Conservation (phyloP, 2,888 invertebrate genomes). For the Heterodera filipjevi region DNA sequence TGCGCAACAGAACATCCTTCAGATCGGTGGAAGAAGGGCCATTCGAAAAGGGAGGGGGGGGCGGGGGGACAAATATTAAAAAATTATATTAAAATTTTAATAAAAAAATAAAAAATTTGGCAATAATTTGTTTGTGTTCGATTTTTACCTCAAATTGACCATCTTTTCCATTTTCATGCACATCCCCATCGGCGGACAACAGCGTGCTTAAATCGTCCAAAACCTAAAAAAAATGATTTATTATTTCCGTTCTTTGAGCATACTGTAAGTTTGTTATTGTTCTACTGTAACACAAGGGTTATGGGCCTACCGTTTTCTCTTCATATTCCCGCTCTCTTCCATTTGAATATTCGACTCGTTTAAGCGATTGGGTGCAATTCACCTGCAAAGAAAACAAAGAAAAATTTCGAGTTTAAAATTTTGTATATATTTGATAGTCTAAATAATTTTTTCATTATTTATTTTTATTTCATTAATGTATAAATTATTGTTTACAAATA, state of each 20-base stretch:
- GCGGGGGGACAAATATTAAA: not conserved
- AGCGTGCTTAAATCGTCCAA: constrained; percentile 49
- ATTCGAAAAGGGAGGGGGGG: not conserved
- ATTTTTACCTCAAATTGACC: not conserved
- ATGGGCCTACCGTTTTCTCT: constrained; percentile 41
- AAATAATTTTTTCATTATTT: not conserved
- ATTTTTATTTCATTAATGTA: not conserved
- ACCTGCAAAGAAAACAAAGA: constrained; percentile 40
- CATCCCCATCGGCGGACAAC: not conserved
- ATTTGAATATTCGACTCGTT: constrained; percentile 48
- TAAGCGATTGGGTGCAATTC: constrained; percentile 49
- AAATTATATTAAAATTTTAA: not conserved
- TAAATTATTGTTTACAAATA: not conserved
- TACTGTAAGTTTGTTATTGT: too few species aligned
- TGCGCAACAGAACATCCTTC: constrained; percentile 36
- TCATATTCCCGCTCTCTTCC: constrained; percentile 48
- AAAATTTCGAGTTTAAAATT: too few species aligned
- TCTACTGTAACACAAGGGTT: not conserved
- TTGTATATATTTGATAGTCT: too few species aligned
- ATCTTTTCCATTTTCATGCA: not conserved
- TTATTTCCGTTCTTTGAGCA: too few species aligned
- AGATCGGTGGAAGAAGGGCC: constrained; percentile 18
- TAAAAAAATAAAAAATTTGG: constrained; percentile 16
- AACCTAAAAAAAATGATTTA: constrained; percentile 26
- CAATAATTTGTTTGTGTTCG: not conserved